Percentiles rank a stretch among this genome's conserved stretches.
Conservation (phyloP, 2,888 invertebrate genomes). For the Cataglyphis albicans region DNA sequence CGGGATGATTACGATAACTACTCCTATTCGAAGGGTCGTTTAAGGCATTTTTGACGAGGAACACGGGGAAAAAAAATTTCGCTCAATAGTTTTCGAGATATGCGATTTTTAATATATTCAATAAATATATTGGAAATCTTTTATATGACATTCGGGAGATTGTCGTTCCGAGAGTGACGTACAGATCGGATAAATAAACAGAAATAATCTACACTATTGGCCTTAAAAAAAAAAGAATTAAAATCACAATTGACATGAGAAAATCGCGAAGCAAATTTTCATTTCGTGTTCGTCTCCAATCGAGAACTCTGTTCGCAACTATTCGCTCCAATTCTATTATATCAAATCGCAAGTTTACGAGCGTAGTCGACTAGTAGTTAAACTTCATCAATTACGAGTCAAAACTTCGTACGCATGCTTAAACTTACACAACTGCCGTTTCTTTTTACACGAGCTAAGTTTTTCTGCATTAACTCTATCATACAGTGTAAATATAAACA, state of each 20-base stretch:
- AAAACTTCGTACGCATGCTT: slow-evolving; percentile 28
- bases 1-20: no score
- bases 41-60: no score
- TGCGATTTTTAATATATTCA: not conserved
- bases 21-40: no score
- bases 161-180: not conserved
- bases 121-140: not conserved
- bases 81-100: no score
- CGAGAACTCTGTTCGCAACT: not conserved
- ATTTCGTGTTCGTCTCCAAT: not conserved
- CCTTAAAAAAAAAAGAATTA: not conserved
- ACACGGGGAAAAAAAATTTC: no score
- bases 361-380: slow-evolving; percentile 38
- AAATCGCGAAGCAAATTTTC: not conserved
- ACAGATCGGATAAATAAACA: not conserved
- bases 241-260: slow-evolving; percentile 9
- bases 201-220: not conserved
- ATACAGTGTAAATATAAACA: not conserved
- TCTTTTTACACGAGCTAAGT: slow-evolving; percentile 18
- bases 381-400: slow-evolving; percentile 49
- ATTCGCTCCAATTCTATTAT: slow-evolving; percentile 14
- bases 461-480: not conserved
- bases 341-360: slow-evolving; percentile 3
- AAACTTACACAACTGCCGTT: slow-evolving; percentile 15
- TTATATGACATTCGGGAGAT: not conserved